phyloP scores from a whole-genome alignment of 2,888 invertebrate species.

The Rhopalosiphum nymphaeae region DNA sequence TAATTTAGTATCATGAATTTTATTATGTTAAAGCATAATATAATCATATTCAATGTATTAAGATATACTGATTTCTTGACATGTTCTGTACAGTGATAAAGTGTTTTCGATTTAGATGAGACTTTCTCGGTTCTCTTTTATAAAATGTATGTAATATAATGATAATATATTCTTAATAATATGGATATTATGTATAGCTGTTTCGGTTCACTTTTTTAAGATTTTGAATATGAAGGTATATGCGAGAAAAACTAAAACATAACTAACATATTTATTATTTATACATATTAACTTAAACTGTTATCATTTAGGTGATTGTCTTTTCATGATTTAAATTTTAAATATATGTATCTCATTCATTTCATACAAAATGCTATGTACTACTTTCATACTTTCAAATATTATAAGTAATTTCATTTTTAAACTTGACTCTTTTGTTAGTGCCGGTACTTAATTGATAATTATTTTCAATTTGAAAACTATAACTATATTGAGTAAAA shows the following conservation, averaged over 20 bases:
- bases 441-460: background rate
- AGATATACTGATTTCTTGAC: background rate
- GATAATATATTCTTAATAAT: background rate
- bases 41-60: background rate
- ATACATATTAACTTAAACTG: background rate
- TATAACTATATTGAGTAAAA: background rate
- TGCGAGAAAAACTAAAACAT: background rate
- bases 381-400: background rate
- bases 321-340: background rate
- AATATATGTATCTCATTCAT: background rate
- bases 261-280: background rate
- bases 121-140: background rate
- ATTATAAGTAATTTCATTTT: background rate
- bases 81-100: background rate
- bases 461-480: slow-evolving; percentile 2
- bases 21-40: background rate
- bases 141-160: background rate
- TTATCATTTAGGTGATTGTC: background rate
- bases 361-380: background rate
- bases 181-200: background rate
- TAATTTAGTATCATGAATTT: background rate
- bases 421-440: background rate
- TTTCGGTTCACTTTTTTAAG: background rate
- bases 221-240: background rate
- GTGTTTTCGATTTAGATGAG: background rate